Conservation (phyloP, 2,888 invertebrate species). For the Pyrrhia umbra region DNA sequence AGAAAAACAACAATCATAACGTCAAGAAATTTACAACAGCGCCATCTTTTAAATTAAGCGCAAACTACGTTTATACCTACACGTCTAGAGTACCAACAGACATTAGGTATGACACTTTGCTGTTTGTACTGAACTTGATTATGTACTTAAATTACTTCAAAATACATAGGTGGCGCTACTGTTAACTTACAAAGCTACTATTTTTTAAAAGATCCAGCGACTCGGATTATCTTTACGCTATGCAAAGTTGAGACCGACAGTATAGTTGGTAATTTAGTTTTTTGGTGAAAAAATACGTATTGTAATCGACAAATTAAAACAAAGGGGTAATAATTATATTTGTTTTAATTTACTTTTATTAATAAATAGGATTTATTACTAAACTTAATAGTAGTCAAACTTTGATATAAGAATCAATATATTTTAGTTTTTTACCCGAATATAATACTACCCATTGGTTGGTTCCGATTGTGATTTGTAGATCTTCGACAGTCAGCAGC, state of each 20-base stretch:
- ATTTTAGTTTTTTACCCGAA: no score
- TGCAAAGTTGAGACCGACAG: background rate
- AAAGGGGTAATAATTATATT: no score
- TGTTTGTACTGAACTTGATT: background rate
- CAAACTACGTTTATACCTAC: constrained; percentile 7
- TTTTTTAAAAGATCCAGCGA: background rate
- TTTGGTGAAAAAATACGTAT: no score
- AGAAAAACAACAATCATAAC: no score
- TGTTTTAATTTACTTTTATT: no score
- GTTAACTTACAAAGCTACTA: background rate
- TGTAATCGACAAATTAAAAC: no score
- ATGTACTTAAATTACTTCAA: background rate
- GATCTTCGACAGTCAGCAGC: no score
- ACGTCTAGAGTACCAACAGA: background rate
- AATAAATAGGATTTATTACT: no score
- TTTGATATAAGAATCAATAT: no score
- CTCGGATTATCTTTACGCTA: background rate
- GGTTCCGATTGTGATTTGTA: no score
- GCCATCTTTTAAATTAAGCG: constrained; percentile 36
- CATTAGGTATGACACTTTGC: background rate
- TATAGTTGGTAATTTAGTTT: background rate
- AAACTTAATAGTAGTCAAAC: no score
- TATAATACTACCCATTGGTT: no score
- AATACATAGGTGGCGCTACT: constrained; percentile 31
- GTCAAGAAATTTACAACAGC: background rate